These are phyloP conservation scores for Cheilosia grossa DNA, from an alignment of 2,888 invertebrate genomes.

Conservation along the genomic window DNA sequence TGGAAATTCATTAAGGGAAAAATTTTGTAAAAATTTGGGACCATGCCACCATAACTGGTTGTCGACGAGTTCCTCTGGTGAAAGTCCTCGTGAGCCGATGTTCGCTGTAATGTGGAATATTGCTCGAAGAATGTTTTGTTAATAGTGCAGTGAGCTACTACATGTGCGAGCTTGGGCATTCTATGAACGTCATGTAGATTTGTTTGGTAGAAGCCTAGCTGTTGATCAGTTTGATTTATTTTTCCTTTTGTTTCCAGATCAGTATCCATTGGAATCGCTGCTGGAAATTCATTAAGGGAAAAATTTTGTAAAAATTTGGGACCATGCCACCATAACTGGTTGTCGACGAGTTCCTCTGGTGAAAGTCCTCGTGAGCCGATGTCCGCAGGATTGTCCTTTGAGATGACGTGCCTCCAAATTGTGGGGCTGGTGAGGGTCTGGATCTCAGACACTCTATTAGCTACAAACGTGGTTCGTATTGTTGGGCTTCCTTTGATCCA, in stretches of 20 bases:
- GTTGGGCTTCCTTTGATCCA: background rate
- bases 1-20: background rate
- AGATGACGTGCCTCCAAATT: background rate
- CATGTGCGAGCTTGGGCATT: background rate
- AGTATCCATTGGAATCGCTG: background rate
- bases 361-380: background rate
- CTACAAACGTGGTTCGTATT: background rate
- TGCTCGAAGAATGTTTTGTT: too few relatives aligned
- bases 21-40: background rate
- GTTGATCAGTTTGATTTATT: background rate
- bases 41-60: background rate
- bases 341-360: background rate
- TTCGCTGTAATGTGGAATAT: too few relatives aligned
- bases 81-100: constrained; percentile 1
- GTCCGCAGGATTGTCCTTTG: background rate
- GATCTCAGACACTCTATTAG: too few relatives aligned
- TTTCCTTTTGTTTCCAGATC: background rate
- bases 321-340: background rate
- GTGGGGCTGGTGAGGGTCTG: background rate
- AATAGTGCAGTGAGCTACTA: too few relatives aligned
- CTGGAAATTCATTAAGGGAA: background rate
- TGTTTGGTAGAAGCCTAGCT: background rate
- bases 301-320: background rate
- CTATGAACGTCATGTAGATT: background rate
- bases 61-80: background rate